Evolutionary conservation across 2,888 invertebrate genomes (phyloP).

Genomic region (Trachelus tabidus): DNA sequence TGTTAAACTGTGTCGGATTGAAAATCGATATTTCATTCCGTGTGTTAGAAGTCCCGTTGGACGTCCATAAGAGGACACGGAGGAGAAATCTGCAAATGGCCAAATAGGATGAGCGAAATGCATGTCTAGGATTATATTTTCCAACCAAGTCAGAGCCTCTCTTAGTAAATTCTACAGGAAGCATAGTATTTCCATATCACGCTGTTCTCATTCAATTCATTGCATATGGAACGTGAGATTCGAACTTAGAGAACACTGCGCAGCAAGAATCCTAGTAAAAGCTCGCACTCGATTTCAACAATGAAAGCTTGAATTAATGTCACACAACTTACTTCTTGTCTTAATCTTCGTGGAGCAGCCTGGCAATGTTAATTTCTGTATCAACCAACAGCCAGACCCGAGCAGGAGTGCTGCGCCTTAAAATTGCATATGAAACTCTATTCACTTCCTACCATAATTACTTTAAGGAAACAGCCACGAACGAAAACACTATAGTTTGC

Average conservation of each 20-base stretch:
- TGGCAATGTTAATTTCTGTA: not conserved
- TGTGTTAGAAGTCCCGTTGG: slow-evolving; percentile 12
- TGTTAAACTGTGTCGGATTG: slow-evolving; percentile 55
- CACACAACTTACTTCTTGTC: not conserved
- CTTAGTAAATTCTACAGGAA: not conserved
- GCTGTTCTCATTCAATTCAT: not conserved
- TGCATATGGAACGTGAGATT: slow-evolving; percentile 7
- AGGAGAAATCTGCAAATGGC: slow-evolving; percentile 23
- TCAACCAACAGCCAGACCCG: not conserved
- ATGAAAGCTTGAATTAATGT: slow-evolving; percentile 6
- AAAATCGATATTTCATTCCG: slow-evolving; percentile 54
- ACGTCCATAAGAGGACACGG: slow-evolving; percentile 35
- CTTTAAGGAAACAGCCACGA: not conserved
- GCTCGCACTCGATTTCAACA: not conserved
- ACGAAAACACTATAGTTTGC: not conserved
- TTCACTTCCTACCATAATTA: not conserved
- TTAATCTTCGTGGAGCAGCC: not conserved
- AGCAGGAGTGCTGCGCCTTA: not conserved
- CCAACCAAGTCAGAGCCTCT: not conserved
- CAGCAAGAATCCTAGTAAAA: not conserved
- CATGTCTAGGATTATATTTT: not conserved
- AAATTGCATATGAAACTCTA: not conserved
- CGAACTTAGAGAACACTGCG: not conserved
- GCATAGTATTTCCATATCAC: not conserved
- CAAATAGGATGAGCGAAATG: slow-evolving; percentile 26